Evolutionary conservation across 2,113 vertebrate species (phyloP).

Genomic region (Mystacornis crossleyi): DNA sequence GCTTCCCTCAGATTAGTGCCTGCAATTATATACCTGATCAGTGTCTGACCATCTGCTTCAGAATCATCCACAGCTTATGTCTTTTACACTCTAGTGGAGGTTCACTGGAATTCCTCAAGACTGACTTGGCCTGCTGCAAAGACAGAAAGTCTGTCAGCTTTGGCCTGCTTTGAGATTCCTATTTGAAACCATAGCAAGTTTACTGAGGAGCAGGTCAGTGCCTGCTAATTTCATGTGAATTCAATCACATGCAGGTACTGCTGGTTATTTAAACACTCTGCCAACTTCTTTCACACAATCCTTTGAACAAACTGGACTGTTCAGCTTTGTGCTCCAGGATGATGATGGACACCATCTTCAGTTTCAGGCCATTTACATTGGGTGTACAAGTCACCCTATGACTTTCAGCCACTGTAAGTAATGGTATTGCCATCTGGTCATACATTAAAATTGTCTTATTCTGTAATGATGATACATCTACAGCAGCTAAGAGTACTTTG

Average conservation of each 20-base stretch:
- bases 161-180: background rate
- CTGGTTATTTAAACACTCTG: background rate
- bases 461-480: constrained; percentile 16
- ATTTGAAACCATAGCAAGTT: background rate
- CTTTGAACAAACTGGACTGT: rapidly evolving
- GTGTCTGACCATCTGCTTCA: background rate
- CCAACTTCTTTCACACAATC: background rate
- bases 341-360: background rate
- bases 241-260: background rate
- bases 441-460: background rate
- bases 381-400: background rate
- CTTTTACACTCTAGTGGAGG: background rate
- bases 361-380: background rate
- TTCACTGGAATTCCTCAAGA: background rate
- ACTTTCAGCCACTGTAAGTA: background rate
- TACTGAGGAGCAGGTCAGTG: background rate
- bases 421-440: background rate
- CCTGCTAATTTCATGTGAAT: background rate
- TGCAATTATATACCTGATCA: background rate
- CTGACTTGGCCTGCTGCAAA: background rate
- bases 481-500: constrained; percentile 5
- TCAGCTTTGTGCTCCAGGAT: background rate
- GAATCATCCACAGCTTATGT: background rate
- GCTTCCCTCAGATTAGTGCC: background rate
- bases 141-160: background rate